Evolutionary conservation across 2,797 vertebrate species (phyloP).

Genomic region (Eulemur coronatus): DNA sequence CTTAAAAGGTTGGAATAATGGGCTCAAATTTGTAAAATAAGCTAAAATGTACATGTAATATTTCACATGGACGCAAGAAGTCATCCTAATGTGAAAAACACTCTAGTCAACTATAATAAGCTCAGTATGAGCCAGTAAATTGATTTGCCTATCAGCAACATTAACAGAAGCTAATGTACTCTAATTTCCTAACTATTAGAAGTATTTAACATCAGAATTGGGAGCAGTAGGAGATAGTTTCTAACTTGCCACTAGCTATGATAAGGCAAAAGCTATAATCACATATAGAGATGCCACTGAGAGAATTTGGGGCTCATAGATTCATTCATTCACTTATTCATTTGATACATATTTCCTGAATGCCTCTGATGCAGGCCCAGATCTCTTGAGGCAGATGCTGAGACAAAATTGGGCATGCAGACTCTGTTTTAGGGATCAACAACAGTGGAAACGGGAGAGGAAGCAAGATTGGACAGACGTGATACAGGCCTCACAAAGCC

Average conservation of each 20-base stretch:
- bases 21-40: background rate
- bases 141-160: background rate
- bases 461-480: background rate
- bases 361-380: background rate
- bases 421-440: background rate
- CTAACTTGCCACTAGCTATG: background rate
- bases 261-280: background rate
- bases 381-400: background rate
- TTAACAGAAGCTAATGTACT: slow-evolving; percentile 30
- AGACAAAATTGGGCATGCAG: background rate
- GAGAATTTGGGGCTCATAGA: background rate
- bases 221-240: background rate
- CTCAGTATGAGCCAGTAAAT: background rate
- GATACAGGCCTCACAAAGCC: background rate
- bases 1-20: background rate
- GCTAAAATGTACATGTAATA: background rate
- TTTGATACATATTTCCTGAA: background rate
- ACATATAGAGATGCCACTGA: background rate
- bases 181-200: slow-evolving; percentile 43
- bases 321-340: background rate
- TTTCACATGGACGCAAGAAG: background rate
- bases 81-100: slow-evolving; percentile 8
- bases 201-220: background rate
- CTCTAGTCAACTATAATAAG: background rate
- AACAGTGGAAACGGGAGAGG: background rate